Evolutionary conservation across 2,888 invertebrate genomes (phyloP).

Genomic region (Troides helena): DNA sequence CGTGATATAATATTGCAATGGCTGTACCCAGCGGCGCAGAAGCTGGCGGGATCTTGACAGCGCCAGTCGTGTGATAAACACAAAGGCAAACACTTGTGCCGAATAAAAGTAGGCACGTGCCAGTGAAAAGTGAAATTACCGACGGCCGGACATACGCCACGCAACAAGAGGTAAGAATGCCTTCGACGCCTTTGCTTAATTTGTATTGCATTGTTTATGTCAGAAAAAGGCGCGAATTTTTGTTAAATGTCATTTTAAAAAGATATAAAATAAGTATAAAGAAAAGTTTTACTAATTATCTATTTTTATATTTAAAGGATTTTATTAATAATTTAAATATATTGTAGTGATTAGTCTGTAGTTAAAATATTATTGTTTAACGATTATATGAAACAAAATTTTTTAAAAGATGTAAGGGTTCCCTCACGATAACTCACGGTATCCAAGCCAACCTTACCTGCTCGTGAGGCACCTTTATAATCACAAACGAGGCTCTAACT

Average conservation of each 20-base stretch:
- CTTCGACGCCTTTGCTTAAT: constrained; percentile 14
- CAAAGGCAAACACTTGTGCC: constrained; percentile 9
- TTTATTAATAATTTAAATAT: no score
- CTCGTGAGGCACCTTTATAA: no score
- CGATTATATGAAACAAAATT: no score
- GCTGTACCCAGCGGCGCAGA: not conserved
- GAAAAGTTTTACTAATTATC: no score
- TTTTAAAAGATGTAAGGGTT: no score
- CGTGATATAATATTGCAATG: constrained; percentile 6
- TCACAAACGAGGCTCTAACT: no score
- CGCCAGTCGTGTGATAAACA: constrained; percentile 15
- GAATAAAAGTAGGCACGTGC: constrained; percentile 15
- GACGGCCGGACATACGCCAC: constrained; percentile 12
- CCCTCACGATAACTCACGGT: no score
- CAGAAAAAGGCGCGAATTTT: constrained; percentile 1
- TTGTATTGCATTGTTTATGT: not conserved
- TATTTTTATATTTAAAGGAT: no score
- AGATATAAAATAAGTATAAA: not conserved
- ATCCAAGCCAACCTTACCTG: no score
- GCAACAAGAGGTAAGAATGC: constrained; percentile 17
- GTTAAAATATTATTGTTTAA: no score
- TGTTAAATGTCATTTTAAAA: not conserved
- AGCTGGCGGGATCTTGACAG: not conserved
- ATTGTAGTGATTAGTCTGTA: no score
- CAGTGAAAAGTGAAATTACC: constrained; percentile 26